phyloP scores from a whole-genome alignment of 2,888 invertebrate genomes.

The Patella pellucida region DNA sequence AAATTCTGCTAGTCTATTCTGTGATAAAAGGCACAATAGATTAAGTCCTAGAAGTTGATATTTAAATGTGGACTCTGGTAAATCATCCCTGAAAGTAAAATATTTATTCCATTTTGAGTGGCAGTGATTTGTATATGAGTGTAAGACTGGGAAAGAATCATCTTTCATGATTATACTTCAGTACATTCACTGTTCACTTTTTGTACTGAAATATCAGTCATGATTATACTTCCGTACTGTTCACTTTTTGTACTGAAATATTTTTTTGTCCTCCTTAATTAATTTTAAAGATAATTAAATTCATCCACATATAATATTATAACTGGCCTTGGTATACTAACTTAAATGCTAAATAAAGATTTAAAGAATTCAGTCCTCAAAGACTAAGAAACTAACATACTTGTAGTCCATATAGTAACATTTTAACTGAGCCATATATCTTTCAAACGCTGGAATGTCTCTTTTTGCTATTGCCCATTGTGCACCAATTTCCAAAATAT shows the following conservation, averaged over 20 bases:
- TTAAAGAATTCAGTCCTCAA: not conserved
- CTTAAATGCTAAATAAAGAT: not conserved
- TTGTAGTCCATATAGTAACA: conserved; percentile 96
- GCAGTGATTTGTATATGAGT: too few species aligned
- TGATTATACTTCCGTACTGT: too few species aligned
- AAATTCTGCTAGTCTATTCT: conserved; percentile 97
- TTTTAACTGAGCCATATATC: conserved; percentile 97
- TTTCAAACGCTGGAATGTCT: conserved; percentile 95
- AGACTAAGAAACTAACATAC: conserved; percentile 72
- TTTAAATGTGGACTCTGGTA: conserved; percentile 93
- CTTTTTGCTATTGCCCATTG: conserved; percentile 93
- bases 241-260: too few species aligned
- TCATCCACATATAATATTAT: too few species aligned
- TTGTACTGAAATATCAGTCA: too few species aligned
- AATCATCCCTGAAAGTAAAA: conserved; percentile 77
- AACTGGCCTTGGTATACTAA: too few species aligned
- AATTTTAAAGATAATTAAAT: too few species aligned
- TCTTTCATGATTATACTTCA: too few species aligned
- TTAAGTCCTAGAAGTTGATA: conserved; percentile 95
- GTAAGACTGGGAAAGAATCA: too few species aligned
- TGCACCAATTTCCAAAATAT: conserved; percentile 94
- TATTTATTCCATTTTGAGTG: too few species aligned
- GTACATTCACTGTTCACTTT: too few species aligned
- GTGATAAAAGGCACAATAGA: conserved; percentile 90
- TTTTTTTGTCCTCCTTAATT: too few species aligned